These are phyloP conservation scores for Drosophila ustulata DNA, from an alignment of 2,888 invertebrate genomes.

Conservation along the genomic window DNA sequence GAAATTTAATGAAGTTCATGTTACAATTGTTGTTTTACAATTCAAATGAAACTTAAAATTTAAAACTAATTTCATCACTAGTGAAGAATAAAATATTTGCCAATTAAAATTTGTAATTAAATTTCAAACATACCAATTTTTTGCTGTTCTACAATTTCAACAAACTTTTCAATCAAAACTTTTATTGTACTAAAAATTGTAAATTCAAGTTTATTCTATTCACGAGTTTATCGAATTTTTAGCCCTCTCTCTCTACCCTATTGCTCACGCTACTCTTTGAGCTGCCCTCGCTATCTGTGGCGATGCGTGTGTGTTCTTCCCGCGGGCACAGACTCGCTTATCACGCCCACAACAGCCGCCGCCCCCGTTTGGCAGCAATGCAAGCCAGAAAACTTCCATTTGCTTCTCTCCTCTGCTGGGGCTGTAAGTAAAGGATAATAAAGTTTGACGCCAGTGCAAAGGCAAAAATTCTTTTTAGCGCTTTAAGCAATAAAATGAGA, in stretches of 20 bases:
- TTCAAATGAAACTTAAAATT: too few species aligned
- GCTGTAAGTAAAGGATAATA: constrained; percentile 37
- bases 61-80: too few species aligned
- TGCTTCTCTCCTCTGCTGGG: constrained; percentile 10
- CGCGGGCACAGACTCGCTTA: constrained; percentile 36
- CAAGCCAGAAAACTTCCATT: constrained; percentile 38
- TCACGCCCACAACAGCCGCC: neutral
- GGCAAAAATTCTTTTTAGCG: constrained; percentile 35
- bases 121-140: too few species aligned
- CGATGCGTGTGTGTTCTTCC: constrained; percentile 18
- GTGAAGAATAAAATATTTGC: too few species aligned
- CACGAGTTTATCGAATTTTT: too few species aligned
- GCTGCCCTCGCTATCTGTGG: constrained; percentile 12
- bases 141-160: too few species aligned
- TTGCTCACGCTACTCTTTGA: neutral
- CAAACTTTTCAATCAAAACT: too few species aligned
- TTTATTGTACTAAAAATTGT: too few species aligned
- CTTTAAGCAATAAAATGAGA: constrained; percentile 48
- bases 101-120: too few species aligned
- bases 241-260: neutral
- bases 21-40: too few species aligned
- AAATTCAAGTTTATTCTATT: too few species aligned
- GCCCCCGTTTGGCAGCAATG: neutral
- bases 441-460: constrained; percentile 42
- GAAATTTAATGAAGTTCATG: too few species aligned